Evolutionary conservation across 2,797 vertebrate species (phyloP), one percentile per base, ranked within the genome.

Genomic region (Lepus oiostolus): DNA sequence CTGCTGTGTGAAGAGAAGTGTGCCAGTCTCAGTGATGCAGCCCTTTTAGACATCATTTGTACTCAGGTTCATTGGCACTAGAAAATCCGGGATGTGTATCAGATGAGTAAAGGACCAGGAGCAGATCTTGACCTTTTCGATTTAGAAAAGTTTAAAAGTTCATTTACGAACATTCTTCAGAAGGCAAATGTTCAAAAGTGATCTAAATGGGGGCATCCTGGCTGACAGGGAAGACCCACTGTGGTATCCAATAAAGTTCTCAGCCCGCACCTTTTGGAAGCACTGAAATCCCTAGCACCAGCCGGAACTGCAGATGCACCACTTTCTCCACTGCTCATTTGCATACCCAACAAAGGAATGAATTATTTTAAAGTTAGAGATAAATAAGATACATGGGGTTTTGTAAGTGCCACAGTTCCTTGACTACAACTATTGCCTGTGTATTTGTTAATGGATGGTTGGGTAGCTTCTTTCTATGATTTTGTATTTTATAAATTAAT

Each of bases 321-420:
- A 2, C 98, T 99, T 87, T 99, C 99, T 88, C 98, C 99, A 35
- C 97, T 99, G 87, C 98, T 99, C 71, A 99, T 99, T 7, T 99
- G 99, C 75, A 99, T 99, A 98, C 98, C 99, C 38, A 98, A 98
- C 11, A 99, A 99, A 98, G 99, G 98, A 96, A 99, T 98, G 96
- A 99, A 99, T 98, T 98, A 99, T 96, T 99, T 99, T 98, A 99
- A 98, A 97, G 98, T 99, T 96, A 99, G 97, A 96, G 99, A 99
- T 85, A 99, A 98, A 96, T 98, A 97, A 92, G 42, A 93, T 62
- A 75, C 90, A 24, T 42, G 88, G 63, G 54, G 97, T 24, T 91
- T 92, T 76, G 93, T 95, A 95, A 97, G 96, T 90, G 97, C 93
- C 71, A 81, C 83, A 72, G 97, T 94, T 95, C 94, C 96, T 68